phyloP scores from a whole-genome alignment of 1,140 invertebrate species.

The Caerostris darwini region DNA sequence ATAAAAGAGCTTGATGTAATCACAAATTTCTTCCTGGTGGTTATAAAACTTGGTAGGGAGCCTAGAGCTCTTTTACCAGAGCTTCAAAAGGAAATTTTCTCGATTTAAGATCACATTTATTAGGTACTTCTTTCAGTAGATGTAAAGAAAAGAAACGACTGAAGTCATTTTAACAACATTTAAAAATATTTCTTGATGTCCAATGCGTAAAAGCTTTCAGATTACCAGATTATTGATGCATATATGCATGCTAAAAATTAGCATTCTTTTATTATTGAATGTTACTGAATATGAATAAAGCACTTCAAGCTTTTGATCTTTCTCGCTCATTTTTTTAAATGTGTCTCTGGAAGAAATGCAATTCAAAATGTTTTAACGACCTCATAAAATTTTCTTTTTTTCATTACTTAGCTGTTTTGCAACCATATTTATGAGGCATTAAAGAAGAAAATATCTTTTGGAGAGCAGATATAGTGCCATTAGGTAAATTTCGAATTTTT shows the following conservation, averaged over 20 bases:
- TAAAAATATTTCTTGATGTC: background rate
- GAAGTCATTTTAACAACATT: background rate
- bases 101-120: constrained; percentile 52
- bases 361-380: background rate
- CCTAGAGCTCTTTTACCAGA: background rate
- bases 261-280: background rate
- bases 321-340: background rate
- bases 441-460: too few relatives aligned
- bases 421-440: too few relatives aligned
- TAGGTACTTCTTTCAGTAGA: constrained; percentile 33
- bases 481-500: too few relatives aligned
- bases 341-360: background rate
- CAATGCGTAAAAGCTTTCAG: background rate
- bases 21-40: constrained; percentile 53
- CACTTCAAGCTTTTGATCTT: background rate
- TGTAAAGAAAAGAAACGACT: background rate
- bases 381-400: background rate
- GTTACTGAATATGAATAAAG: background rate
- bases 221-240: background rate
- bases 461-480: too few relatives aligned
- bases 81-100: constrained; percentile 37
- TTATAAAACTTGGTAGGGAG: constrained; percentile 39
- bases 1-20: constrained; percentile 59
- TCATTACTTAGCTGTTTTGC: too few relatives aligned
- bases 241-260: background rate